phyloP scores from a whole-genome alignment of 2,797 vertebrate genomes.

The Pristis pectinata region DNA sequence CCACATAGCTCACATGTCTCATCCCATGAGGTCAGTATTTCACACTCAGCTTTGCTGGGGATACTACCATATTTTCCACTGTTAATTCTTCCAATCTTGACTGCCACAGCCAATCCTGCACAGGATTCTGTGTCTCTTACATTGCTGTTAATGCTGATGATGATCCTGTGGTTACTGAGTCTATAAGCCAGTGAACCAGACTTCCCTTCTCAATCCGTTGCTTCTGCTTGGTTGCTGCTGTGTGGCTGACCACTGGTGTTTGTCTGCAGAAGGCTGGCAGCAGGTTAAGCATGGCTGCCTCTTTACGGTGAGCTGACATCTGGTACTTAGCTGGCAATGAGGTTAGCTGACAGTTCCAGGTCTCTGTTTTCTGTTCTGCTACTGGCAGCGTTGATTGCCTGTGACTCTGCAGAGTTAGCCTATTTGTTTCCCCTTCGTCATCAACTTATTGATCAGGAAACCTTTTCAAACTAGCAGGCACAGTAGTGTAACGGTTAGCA shows the following conservation, averaged over 20 bases:
- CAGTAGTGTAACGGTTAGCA: too few species aligned
- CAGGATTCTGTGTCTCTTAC: background rate
- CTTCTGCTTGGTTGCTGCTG: background rate
- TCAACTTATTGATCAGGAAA: background rate
- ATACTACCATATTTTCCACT: background rate
- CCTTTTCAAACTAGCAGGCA: background rate
- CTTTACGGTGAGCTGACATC: background rate
- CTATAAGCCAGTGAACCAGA: background rate
- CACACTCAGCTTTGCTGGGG: background rate
- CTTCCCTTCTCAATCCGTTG: background rate
- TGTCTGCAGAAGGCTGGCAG: background rate
- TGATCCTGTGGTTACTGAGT: background rate
- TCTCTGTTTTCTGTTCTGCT: background rate
- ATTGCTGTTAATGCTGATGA: background rate
- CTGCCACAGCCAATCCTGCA: background rate
- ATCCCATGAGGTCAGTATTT: background rate
- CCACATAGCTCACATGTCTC: too few species aligned
- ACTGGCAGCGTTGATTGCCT: background rate
- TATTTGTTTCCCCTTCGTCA: background rate
- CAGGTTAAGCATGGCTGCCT: background rate
- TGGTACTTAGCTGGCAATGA: background rate
- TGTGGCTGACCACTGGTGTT: background rate
- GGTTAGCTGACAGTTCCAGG: background rate
- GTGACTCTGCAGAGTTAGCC: background rate
- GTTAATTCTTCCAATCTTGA: background rate